phyloP scores from a whole-genome alignment of 2,888 invertebrate species.

The Gryllus longicercus region DNA sequence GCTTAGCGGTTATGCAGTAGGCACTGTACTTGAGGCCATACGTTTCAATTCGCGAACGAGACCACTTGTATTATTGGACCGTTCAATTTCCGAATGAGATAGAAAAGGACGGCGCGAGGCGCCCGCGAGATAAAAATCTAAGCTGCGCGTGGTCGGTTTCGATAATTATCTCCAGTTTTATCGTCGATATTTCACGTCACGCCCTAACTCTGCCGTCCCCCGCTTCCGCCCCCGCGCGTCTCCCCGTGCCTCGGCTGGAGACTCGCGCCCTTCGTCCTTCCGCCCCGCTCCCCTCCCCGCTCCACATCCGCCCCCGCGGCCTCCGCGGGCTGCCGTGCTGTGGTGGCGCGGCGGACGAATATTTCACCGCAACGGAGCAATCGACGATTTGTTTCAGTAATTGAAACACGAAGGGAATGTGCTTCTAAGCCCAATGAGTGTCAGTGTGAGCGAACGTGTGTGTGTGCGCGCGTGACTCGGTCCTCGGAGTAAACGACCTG shows the following conservation, averaged over 20 bases:
- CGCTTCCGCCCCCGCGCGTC: neutral
- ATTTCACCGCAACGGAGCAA: too few relatives aligned
- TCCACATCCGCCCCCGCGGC: too few relatives aligned
- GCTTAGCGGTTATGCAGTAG: conserved; percentile 3
- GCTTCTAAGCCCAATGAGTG: too few relatives aligned
- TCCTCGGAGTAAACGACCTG: too few relatives aligned
- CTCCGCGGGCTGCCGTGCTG: too few relatives aligned
- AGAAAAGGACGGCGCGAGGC: conserved; percentile 1
- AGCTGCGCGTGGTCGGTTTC: neutral
- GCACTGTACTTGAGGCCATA: neutral
- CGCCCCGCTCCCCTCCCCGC: too few relatives aligned
- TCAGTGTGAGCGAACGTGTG: too few relatives aligned
- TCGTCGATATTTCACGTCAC: conserved; percentile 17
- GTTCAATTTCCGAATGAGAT: conserved; percentile 17
- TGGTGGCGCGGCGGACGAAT: too few relatives aligned
- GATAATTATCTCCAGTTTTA: conserved; percentile 10
- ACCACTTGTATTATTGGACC: conserved; percentile 9
- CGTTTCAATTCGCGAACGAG: conserved; percentile 8
- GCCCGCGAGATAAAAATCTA: conserved; percentile 11
- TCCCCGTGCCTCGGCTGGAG: neutral
- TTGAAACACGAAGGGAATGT: too few relatives aligned
- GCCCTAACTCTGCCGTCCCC: neutral
- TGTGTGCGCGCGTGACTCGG: too few relatives aligned
- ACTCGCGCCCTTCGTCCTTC: too few relatives aligned
- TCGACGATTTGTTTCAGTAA: too few relatives aligned